These are phyloP conservation scores for Sarcoramphus papa DNA, from an alignment of 2,797 vertebrate genomes.

Conservation along the genomic window DNA sequence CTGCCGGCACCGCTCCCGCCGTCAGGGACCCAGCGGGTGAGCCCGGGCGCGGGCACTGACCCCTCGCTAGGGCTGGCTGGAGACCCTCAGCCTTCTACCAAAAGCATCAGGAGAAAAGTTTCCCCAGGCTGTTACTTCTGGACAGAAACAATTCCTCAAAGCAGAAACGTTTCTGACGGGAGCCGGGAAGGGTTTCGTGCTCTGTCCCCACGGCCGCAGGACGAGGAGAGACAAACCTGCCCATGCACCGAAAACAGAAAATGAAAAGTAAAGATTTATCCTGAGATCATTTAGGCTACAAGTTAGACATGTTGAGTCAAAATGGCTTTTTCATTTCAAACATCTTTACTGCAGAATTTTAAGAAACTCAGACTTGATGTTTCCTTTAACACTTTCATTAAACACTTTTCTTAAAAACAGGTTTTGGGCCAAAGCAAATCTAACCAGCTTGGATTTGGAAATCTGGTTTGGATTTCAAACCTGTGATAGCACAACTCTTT, in stretches of 20 bases:
- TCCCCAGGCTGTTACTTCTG: background rate
- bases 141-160: background rate
- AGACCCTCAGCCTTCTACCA: background rate
- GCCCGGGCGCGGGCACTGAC: background rate
- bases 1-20: background rate
- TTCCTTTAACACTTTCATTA: background rate
- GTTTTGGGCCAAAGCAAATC: conserved; percentile 13
- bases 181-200: background rate
- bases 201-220: rapidly evolving
- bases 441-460: conserved; percentile 16
- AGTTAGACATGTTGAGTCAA: background rate
- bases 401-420: conserved; percentile 5
- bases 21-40: background rate
- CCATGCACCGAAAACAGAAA: background rate
- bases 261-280: background rate
- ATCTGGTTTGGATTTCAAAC: conserved; percentile 19
- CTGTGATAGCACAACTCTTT: background rate
- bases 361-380: background rate
- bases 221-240: background rate
- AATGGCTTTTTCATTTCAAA: background rate
- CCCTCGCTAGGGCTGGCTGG: background rate
- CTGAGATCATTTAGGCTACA: background rate
- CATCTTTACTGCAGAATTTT: background rate
- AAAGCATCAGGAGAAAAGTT: rapidly evolving
- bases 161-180: background rate